phyloP scores from a whole-genome alignment of 2,888 invertebrate species.

The Megastigmus dorsalis region DNA sequence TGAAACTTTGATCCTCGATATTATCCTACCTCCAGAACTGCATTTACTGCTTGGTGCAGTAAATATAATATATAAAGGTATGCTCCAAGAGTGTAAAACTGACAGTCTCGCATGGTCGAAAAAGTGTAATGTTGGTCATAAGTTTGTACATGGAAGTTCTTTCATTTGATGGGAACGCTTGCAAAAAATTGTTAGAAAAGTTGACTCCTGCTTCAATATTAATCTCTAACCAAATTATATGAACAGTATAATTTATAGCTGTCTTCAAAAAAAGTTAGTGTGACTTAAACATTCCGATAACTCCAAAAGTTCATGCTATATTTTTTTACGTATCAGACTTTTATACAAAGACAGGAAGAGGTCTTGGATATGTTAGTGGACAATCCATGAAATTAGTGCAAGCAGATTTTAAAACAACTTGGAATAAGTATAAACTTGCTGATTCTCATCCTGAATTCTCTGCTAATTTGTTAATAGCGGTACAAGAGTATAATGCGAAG shows the following conservation, averaged over 20 bases:
- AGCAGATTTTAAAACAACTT: too few species aligned
- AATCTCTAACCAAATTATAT: constrained; percentile 4
- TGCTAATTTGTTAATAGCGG: too few species aligned
- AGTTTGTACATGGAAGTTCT: not conserved
- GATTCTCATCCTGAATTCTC: too few species aligned
- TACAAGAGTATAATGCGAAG: too few species aligned
- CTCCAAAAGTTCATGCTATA: too few species aligned
- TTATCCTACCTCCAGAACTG: not conserved
- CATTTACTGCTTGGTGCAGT: not conserved
- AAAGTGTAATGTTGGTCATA: not conserved
- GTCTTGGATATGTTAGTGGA: not conserved
- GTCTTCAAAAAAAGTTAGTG: not conserved
- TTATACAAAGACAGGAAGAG: not conserved
- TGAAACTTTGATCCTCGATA: not conserved
- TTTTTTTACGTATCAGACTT: not conserved
- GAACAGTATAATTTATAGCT: not conserved
- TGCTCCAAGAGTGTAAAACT: not conserved
- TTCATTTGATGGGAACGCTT: constrained; percentile 7
- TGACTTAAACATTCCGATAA: not conserved
- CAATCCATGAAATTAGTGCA: too few species aligned
- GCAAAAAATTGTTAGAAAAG: not conserved
- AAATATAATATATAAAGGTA: not conserved
- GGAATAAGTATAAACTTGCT: too few species aligned
- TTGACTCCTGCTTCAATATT: not conserved
- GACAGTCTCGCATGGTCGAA: not conserved